A percentile compares a stretch with the other conserved stretches of the same genome.
Conservation (phyloP, 2,888 invertebrate species). For the Rhingia campestris region DNA sequence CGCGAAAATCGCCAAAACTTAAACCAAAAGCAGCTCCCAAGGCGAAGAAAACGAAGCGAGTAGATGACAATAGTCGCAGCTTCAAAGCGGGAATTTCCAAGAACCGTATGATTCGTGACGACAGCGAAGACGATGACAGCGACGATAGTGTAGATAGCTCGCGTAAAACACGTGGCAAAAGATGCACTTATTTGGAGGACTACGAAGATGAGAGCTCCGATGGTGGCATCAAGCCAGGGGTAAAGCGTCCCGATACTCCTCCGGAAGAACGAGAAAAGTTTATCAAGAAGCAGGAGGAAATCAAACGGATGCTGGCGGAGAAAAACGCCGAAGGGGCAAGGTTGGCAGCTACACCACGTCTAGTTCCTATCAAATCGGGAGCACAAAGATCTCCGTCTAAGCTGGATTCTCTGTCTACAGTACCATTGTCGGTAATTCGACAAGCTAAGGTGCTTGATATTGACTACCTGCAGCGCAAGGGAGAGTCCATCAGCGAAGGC, state of each 20-base stretch:
- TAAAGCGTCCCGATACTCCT: slow-evolving; percentile 82
- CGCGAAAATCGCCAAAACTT: slow-evolving; percentile 79
- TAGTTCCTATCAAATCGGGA: slow-evolving; percentile 79
- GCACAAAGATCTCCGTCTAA: slow-evolving; percentile 77
- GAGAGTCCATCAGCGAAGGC: slow-evolving; percentile 80
- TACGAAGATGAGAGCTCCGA: slow-evolving; percentile 83
- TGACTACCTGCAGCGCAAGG: slow-evolving; percentile 82
- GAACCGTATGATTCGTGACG: slow-evolving; percentile 89
- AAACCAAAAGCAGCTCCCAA: slow-evolving; percentile 75
- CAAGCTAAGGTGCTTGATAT: slow-evolving; percentile 82
- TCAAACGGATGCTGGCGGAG: slow-evolving; percentile 82
- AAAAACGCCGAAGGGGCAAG: slow-evolving; percentile 82
- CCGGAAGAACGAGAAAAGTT: slow-evolving; percentile 83
- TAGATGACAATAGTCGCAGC: slow-evolving; percentile 81
- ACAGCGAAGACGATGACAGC: slow-evolving; percentile 85
- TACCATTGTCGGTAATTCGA: slow-evolving; percentile 81
- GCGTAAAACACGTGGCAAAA: slow-evolving; percentile 80
- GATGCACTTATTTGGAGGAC: slow-evolving; percentile 81
- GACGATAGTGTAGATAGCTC: slow-evolving; percentile 83
- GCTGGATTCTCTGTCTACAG: slow-evolving; percentile 81
- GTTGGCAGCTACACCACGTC: slow-evolving; percentile 80
- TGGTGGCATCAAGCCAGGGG: slow-evolving; percentile 82
- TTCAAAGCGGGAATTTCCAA: slow-evolving; percentile 84
- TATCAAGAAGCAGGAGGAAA: slow-evolving; percentile 82
- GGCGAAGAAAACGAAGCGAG: slow-evolving; percentile 78